Evolutionary conservation across 2,797 vertebrate genomes (phyloP), one percentile per base, ranked within the genome.

Genomic region (Sebastes itinus): DNA sequence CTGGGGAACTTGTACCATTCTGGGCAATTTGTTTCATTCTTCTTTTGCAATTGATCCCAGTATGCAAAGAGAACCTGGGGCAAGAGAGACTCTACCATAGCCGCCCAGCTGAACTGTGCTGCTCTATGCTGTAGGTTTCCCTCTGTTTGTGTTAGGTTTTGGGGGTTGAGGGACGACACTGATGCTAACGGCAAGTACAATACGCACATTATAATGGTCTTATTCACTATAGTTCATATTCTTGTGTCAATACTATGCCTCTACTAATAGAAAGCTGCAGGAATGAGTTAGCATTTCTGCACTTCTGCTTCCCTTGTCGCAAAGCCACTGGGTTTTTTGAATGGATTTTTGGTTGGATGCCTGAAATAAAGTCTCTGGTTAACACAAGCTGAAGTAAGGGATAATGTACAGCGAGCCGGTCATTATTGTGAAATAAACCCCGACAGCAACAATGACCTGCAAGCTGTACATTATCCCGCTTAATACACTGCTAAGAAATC

Each of bases 1-100:
- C 83, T 87, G 56, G 72, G 54, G 28, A 79, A 86, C 90, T 93
- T 91, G 89, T 85, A 85, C 78, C 84, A 93, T 94, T 94, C 87
- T 92, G 81, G 80, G 77, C 89, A 93, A 95, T 95, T 94, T 92
- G 87, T 91, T 94, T 91, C 92, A 92, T 93, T 94, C 78, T 82
- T 88, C 82, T 89, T 66, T 81, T 89, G 89, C 94, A 92, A 94
- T 82, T 94, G 93, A 94, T 94, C 84, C 76, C 59, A 87, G 88
- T 87, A 93, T 90, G 87, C 81, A 92, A 92, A 92, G 74, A 80
- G 81, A 89, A 87, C 90, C 92, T 72, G 74, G 69, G 90, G 92
- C 82, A 49, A 89, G 55, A 83, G 66, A 84, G 66, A 78, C 61
- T 74, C 68, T 22, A 72, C 75, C 85, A 86, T 63, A 33, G 83